These are phyloP conservation scores for Eristalis tenax DNA, from an alignment of 2,888 invertebrate species.

Conservation along the genomic window DNA sequence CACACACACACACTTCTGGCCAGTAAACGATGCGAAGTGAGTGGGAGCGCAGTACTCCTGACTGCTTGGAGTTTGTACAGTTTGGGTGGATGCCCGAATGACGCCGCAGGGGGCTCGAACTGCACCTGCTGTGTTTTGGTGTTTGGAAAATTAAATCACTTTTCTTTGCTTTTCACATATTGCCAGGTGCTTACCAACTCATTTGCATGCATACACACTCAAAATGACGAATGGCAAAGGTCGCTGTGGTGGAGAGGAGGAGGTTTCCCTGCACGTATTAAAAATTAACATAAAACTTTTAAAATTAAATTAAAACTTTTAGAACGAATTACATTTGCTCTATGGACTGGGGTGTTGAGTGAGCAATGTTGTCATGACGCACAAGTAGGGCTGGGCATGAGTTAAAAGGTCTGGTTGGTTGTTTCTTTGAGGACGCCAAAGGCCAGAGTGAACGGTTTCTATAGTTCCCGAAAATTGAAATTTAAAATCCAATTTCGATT, in stretches of 20 bases:
- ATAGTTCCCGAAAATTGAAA: no score
- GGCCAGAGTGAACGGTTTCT: no score
- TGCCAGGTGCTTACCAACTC: neutral
- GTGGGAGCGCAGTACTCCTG: neutral
- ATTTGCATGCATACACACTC: constrained; percentile 21
- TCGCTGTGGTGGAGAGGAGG: neutral
- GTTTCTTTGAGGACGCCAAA: neutral
- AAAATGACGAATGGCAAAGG: constrained; percentile 4
- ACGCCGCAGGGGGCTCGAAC: neutral
- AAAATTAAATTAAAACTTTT: no score
- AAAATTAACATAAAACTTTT: constrained; percentile 42
- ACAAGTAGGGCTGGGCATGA: neutral
- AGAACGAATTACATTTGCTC: constrained; percentile 16
- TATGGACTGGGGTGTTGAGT: neutral
- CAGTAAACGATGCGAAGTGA: constrained; percentile 9
- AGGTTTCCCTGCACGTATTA: constrained; percentile 12
- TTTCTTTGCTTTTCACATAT: neutral
- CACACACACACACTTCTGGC: neutral
- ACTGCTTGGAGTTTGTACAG: neutral
- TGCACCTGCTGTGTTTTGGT: constrained; percentile 12
- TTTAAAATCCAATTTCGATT: no score
- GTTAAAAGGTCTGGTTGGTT: neutral
- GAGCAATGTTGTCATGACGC: neutral
- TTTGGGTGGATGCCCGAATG: constrained; percentile 1
- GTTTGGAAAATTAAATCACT: neutral